A percentile compares a stretch with the other conserved stretches of the same genome.
Conservation (phyloP, 2,113 vertebrate genomes). For the Nyctereutes procyonoides region DNA sequence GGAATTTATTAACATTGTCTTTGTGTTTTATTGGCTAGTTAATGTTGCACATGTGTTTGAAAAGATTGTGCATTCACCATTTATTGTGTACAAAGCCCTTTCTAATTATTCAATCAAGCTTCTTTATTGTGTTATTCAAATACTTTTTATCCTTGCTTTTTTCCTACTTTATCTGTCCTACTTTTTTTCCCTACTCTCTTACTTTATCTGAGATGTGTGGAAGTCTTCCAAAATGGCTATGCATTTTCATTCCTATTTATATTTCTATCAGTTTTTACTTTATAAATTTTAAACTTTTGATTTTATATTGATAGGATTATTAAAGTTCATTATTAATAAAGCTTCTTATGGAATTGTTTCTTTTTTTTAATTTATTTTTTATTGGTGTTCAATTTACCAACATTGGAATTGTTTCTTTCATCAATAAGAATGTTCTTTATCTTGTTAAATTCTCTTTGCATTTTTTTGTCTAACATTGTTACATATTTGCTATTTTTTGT, state of each 20-base stretch:
- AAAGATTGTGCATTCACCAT: neutral
- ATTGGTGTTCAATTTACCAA: too few species aligned
- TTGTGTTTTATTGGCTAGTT: conserved; percentile 36
- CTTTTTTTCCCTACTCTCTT: neutral
- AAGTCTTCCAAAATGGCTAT: neutral
- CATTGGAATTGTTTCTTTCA: neutral
- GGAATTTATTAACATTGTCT: conserved; percentile 43
- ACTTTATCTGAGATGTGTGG: neutral
- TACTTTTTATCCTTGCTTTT: neutral
- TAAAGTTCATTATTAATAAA: neutral
- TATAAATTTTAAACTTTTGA: neutral
- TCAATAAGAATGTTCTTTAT: neutral
- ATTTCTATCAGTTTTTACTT: conserved; percentile 14
- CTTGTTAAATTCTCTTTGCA: neutral
- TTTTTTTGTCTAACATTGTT: conserved; percentile 14
- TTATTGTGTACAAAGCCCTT: conserved; percentile 40
- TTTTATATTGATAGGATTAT: neutral
- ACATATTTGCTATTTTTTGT: neutral
- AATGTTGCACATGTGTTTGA: conserved; percentile 37
- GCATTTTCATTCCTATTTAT: conserved; percentile 27
- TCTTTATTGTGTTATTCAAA: conserved; percentile 39
- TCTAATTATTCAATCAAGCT: neutral
- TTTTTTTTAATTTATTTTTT: neutral
- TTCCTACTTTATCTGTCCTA: neutral
- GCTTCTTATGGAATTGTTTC: neutral